phyloP scores from a whole-genome alignment of 2,888 invertebrate species.

The Iselma pallidipennis region DNA sequence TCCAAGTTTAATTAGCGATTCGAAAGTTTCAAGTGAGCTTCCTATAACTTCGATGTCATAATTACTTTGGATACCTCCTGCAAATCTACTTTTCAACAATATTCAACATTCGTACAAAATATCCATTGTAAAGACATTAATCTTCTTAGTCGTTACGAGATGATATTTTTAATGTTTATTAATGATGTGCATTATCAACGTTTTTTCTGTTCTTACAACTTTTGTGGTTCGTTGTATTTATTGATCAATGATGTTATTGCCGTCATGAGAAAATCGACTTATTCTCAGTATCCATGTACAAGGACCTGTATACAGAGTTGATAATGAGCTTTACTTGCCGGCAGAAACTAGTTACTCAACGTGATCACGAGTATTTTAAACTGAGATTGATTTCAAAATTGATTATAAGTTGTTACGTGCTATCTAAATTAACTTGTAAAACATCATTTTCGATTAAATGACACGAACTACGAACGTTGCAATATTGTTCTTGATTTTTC shows the following conservation, averaged over 20 bases:
- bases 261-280: no score
- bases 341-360: background rate
- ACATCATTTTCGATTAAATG: constrained; percentile 39
- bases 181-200: no score
- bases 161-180: background rate
- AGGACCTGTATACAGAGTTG: background rate
- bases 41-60: background rate
- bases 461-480: no score
- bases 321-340: background rate
- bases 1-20: constrained; percentile 6
- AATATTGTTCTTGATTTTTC: no score
- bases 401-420: constrained; percentile 40
- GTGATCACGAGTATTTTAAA: constrained; percentile 33
- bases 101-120: background rate
- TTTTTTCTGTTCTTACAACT: no score
- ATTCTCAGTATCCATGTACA: no score
- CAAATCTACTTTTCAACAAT: background rate
- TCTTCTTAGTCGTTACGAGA: background rate
- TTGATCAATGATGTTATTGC: no score
- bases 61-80: constrained; percentile 1
- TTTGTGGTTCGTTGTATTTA: no score
- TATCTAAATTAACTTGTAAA: constrained; percentile 29
- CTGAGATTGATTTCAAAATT: constrained; percentile 48
- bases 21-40: background rate
- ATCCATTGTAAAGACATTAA: background rate